phyloP scores from a whole-genome alignment of 2,797 vertebrate genomes.

The Agapornis canus region DNA sequence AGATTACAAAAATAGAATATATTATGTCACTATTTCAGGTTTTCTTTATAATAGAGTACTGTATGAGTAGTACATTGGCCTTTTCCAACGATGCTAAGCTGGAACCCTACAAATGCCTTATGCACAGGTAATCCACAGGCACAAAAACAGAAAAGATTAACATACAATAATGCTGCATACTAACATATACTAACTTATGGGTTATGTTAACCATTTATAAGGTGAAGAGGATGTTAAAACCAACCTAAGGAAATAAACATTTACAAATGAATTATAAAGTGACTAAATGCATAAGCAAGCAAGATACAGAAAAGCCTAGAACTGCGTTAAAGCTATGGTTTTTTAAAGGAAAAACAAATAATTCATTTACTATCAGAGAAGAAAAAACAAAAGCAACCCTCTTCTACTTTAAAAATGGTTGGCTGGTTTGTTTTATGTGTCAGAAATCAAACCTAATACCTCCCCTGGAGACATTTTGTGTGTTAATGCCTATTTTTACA shows the following conservation, averaged over 20 bases:
- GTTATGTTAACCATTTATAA: constrained; percentile 79
- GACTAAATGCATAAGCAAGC: constrained; percentile 91
- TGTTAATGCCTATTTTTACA: constrained; percentile 82
- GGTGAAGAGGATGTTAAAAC: constrained; percentile 81
- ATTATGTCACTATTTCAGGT: constrained; percentile 73
- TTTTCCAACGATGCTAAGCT: constrained; percentile 63
- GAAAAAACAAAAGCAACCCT: constrained; percentile 73
- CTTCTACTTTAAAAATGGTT: constrained; percentile 86
- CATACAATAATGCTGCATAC: constrained; percentile 77
- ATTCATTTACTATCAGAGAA: constrained; percentile 71
- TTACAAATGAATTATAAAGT: constrained; percentile 88
- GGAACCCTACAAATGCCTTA: constrained; percentile 71
- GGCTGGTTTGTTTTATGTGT: constrained; percentile 65
- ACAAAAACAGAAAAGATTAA: constrained; percentile 63
- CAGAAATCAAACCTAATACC: constrained; percentile 78
- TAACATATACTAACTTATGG: constrained; percentile 76
- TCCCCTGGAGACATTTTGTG: constrained; percentile 76
- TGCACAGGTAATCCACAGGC: constrained; percentile 79
- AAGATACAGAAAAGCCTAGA: constrained; percentile 81
- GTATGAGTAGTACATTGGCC: constrained; percentile 62
- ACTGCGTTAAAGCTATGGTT: constrained; percentile 76
- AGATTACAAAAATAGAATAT: constrained; percentile 85
- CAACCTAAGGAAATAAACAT: constrained; percentile 75
- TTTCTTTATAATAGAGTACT: constrained; percentile 71
- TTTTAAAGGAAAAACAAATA: constrained; percentile 64